phyloP scores from a whole-genome alignment of 2,113 vertebrate genomes.

The Toxotes chatareus region DNA sequence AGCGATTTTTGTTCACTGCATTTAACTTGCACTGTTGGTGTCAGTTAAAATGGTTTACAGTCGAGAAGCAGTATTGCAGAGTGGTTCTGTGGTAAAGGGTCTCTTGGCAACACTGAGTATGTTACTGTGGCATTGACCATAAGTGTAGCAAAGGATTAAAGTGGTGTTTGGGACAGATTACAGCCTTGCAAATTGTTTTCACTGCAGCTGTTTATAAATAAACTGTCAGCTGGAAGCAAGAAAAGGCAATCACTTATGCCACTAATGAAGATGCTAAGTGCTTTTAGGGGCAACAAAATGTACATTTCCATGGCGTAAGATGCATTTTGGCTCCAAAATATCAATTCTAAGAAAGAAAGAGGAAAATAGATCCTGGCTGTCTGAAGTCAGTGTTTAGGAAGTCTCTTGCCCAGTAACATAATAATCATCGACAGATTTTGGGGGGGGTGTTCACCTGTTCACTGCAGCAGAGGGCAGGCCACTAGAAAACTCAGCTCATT shows the following conservation, averaged over 20 bases:
- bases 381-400: slow-evolving; percentile 34
- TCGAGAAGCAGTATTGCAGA: neutral
- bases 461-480: slow-evolving; percentile 25
- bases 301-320: slow-evolving; percentile 14
- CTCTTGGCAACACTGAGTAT: neutral
- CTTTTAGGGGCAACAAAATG: slow-evolving; percentile 32
- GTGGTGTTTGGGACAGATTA: slow-evolving; percentile 21
- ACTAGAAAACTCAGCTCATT: slow-evolving; percentile 44
- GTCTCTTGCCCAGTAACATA: slow-evolving; percentile 25
- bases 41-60: neutral
- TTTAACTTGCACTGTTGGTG: neutral
- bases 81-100: neutral
- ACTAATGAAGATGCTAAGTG: slow-evolving; percentile 36
- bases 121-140: slow-evolving; percentile 26
- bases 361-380: neutral
- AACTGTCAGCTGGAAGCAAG: neutral
- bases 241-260: slow-evolving; percentile 24
- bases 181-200: slow-evolving; percentile 1
- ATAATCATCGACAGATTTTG: slow-evolving; percentile 17
- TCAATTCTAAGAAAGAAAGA: slow-evolving; percentile 13
- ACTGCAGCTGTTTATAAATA: slow-evolving; percentile 2
- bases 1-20: neutral
- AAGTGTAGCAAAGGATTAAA: slow-evolving; percentile 41
- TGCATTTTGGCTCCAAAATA: slow-evolving; percentile 26
- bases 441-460: slow-evolving; percentile 11